phyloP scores from a whole-genome alignment of 2,888 invertebrate genomes.

The Callosobruchus maculatus region DNA sequence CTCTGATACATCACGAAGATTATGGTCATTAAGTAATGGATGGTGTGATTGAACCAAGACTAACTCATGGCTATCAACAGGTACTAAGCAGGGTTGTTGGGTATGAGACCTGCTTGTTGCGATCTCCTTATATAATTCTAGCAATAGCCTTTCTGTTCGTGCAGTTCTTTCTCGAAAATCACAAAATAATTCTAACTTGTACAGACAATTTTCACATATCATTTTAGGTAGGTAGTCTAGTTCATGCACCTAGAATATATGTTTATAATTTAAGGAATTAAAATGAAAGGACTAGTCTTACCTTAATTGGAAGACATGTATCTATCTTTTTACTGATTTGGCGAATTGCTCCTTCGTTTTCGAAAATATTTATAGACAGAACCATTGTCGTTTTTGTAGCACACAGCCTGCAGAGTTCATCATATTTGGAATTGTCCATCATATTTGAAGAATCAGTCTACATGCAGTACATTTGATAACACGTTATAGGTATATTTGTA shows the following conservation, averaged over 20 bases:
- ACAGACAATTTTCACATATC: conserved; percentile 56
- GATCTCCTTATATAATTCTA: conserved; percentile 43
- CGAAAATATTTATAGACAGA: conserved; percentile 45
- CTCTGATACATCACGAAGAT: conserved; percentile 34
- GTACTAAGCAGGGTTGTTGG: conserved; percentile 21
- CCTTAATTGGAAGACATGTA: conserved; percentile 57
- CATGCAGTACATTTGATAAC: background rate
- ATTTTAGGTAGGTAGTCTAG: conserved; percentile 58
- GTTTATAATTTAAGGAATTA: conserved; percentile 3
- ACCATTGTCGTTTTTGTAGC: conserved; percentile 44
- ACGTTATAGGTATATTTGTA: background rate
- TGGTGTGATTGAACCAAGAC: conserved; percentile 41
- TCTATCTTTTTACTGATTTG: conserved; percentile 58
- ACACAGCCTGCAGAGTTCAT: conserved; percentile 47
- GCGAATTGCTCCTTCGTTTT: conserved; percentile 50
- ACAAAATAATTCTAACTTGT: conserved; percentile 55
- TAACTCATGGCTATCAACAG: conserved; percentile 30
- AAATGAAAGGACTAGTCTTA: conserved; percentile 7
- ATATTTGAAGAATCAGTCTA: background rate
- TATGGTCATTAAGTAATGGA: conserved; percentile 33
- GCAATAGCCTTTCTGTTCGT: conserved; percentile 53
- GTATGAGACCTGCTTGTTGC: conserved; percentile 15
- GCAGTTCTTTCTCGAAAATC: conserved; percentile 56
- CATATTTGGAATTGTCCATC: conserved; percentile 29
- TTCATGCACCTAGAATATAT: conserved; percentile 50